Evolutionary conservation across 2,888 invertebrate genomes (phyloP).

Genomic region (Cordilura impudica): DNA sequence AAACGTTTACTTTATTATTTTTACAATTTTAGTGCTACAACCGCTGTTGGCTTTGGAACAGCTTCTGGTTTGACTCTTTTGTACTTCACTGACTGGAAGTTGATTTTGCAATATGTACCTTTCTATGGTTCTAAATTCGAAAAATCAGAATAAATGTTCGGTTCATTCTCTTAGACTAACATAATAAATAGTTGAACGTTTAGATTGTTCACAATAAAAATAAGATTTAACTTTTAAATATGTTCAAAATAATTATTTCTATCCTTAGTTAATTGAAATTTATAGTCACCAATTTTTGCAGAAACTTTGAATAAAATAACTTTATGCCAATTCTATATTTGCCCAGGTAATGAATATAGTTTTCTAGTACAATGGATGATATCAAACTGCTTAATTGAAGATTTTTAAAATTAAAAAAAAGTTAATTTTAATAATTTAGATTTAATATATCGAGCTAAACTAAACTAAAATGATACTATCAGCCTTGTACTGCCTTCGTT

Average conservation of each 20-base stretch:
- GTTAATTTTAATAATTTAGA: too few species aligned
- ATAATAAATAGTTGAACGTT: conserved; percentile 11
- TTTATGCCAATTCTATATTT: too few species aligned
- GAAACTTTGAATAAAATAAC: too few species aligned
- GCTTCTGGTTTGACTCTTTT: conserved; percentile 81
- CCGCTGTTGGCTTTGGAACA: conserved; percentile 83
- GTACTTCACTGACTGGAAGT: conserved; percentile 90
- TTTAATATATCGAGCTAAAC: too few species aligned
- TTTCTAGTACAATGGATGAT: too few species aligned
- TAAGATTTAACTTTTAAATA: conserved; percentile 5
- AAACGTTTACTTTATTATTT: neutral
- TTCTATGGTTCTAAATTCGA: conserved; percentile 87
- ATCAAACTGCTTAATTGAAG: too few species aligned
- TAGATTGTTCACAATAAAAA: neutral
- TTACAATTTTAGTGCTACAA: conserved; percentile 79
- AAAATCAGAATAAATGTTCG: conserved; percentile 72
- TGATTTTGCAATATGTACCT: conserved; percentile 85
- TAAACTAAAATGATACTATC: too few species aligned
- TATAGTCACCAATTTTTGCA: too few species aligned
- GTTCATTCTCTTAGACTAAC: neutral
- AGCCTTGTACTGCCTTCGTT: too few species aligned
- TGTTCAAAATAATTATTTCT: neutral
- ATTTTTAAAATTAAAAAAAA: too few species aligned
- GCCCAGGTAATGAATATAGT: too few species aligned
- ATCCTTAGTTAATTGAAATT: too few species aligned